Evolutionary conservation across 2,113 vertebrate genomes (phyloP), one percentile per base, ranked within the genome.

Genomic region (Speoplatyrhinus poulsoni): DNA sequence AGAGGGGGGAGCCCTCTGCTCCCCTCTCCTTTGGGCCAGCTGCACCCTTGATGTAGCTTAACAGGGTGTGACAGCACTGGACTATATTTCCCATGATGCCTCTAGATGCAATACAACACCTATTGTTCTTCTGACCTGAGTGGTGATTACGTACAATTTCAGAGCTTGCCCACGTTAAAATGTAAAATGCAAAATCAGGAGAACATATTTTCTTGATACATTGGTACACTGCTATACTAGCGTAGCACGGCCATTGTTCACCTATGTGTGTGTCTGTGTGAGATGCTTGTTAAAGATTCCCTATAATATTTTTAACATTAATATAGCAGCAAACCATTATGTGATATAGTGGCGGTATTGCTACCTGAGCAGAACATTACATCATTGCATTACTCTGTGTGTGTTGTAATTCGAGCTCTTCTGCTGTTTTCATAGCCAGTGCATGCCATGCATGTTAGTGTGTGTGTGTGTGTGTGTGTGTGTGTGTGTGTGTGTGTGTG

Each of bases 11-110:
- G 47, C 79, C 75, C 46, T 91, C 86, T 0, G 58, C 60, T 0
- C 69, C 85, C 3, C 67, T 33, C 8, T 17, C 75, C 12, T 4
- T 11, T 0, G 49, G 56, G 1, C 65, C 13, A 36, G 78, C 82
- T 16, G 79, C 72, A 62, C 67, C 60, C 58, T 70, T 83, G 1
- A 90, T 73, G 76, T 79, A 85, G 55, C 73, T 55, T 7, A 66
- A 80, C 0, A 92, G 65, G 0, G 64, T 50, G 12, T 82, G 77
- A 73, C 90, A 93, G 79, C 91, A 93, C n/a, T 85, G 83, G 49
- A 92, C n/a, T 36, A 89, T 12, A 65, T 92, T 93, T 83, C 90
- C 92, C 92, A 93, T 93, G 73, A 41, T 90, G 82, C 62, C 41
- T 53, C 17, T 52, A 19, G 54, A 50, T 36, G 11, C 11, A 41